Evolutionary conservation across 2,888 invertebrate species (phyloP), one percentile per base, ranked within the genome.

Genomic region (Lasius platythorax): DNA sequence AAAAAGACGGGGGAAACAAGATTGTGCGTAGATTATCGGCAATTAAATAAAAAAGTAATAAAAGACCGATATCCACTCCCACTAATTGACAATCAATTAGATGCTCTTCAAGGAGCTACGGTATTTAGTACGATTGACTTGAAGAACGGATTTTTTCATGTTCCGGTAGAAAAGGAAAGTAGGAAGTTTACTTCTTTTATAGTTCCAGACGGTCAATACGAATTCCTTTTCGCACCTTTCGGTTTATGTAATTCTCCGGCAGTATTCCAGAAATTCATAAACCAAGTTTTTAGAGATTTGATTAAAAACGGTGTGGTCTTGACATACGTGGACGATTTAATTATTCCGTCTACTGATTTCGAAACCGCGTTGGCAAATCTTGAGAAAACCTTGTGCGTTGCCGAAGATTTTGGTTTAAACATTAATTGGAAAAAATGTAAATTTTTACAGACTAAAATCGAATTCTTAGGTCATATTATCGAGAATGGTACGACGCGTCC

Each of bases 1-100:
- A 85, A 18, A 64, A 43, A 68, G 64, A 56, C 28, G 67, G 68
- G 1, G 2, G 30, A 23, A 12, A 58, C 46, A 50, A 58, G 75
- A 8, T 6, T 74, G 2, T 74, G 74, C n/a, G 28, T 72, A 3
- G 61, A 58, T 43, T 74, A 74, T 15, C 11, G 61, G 2, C 23
- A 61, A 8, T 15, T 63, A 3, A 63, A 63, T 2, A 61, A 61
- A 15, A 30, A 30, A 3, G 15, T 63, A 6, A 30, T 63, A 18
- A 63, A 63, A 28, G 30, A 61, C 12, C 0, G 28, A 43, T 74
- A 28, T 28, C 74, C 74, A 0, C 46, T 74, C 0, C 74, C 74
- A 1, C 6, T 74, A 43, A 63, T 61, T 6, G 74, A 74, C 2
- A 28, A 74, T 18, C 74, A 74, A 28, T 3, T 74, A 12, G 46